phyloP scores from a whole-genome alignment of 2,888 invertebrate genomes.

The Drosophila recens region DNA sequence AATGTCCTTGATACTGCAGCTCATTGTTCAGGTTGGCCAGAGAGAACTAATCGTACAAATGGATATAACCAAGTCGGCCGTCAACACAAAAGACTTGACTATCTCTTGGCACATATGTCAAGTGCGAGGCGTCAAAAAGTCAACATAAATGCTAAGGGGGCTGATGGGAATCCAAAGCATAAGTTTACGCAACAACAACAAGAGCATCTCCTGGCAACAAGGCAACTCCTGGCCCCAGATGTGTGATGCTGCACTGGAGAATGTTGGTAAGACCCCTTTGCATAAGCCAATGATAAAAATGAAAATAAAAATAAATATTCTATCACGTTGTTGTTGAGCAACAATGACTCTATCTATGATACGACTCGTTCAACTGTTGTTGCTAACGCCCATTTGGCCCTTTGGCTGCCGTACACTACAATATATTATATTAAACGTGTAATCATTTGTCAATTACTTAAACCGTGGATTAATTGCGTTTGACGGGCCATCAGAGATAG shows the following conservation, averaged over 20 bases:
- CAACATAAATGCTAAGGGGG: conserved; percentile 22
- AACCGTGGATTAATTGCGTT: conserved; percentile 69
- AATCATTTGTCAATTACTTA: conserved; percentile 81
- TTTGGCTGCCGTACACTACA: conserved; percentile 30
- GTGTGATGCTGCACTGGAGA: conserved; percentile 24
- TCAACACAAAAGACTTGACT: conserved; percentile 48
- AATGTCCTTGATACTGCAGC: conserved; percentile 57
- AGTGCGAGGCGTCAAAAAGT: conserved; percentile 43
- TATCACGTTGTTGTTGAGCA: conserved; percentile 17
- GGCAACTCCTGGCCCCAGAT: conserved; percentile 42
- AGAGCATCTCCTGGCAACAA: conserved; percentile 42
- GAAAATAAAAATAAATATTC: conserved; percentile 1
- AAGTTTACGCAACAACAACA: conserved; percentile 27
- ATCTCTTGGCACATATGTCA: conserved; percentile 47
- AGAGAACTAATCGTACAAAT: conserved; percentile 72
- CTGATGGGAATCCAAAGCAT: conserved; percentile 35
- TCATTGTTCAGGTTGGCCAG: conserved; percentile 54
- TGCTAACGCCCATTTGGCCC: conserved; percentile 20
- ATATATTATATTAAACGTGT: conserved; percentile 57
- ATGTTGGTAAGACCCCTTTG: conserved; percentile 41
- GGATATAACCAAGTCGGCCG: conserved; percentile 50
- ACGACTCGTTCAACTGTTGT: conserved; percentile 35
- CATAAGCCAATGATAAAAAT: conserved; percentile 62
- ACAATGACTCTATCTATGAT: conserved; percentile 16
- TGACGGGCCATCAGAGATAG: conserved; percentile 65